phyloP scores from a whole-genome alignment of 2,888 invertebrate species.

The Drosophila engyochracea region DNA sequence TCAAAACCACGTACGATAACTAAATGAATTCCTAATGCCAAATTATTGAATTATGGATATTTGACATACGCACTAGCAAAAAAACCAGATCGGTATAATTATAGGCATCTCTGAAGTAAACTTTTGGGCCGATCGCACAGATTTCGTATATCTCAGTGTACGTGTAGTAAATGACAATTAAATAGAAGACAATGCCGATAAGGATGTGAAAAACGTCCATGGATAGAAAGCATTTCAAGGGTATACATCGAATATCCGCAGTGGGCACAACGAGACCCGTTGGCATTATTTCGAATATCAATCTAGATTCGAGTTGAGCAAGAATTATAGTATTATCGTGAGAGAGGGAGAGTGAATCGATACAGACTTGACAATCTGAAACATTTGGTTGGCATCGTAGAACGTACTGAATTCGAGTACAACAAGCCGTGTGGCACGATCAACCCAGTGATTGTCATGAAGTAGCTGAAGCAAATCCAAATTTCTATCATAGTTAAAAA shows the following conservation, averaged over 20 bases:
- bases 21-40: neutral
- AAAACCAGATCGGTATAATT: slow-evolving; percentile 17
- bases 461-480: fast-evolving
- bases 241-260: neutral
- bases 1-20: slow-evolving; percentile 9
- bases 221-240: neutral
- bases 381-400: neutral
- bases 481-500: fast-evolving
- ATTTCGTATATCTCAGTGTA: slow-evolving; percentile 24
- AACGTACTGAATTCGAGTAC: slow-evolving; percentile 23
- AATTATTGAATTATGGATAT: neutral
- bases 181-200: neutral
- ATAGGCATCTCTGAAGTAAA: neutral
- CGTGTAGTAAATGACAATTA: slow-evolving; percentile 21
- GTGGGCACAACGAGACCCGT: slow-evolving; percentile 27
- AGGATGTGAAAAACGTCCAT: fast-evolving
- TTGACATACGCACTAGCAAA: slow-evolving; percentile 15
- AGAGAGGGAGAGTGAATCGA: too few relatives aligned
- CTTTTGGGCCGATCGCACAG: fast-evolving
- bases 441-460: slow-evolving; percentile 9
- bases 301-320: neutral
- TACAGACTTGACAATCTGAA: slow-evolving; percentile 25
- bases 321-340: neutral
- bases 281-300: slow-evolving; percentile 37
- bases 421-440: slow-evolving; percentile 30